A percentile compares a stretch with the other conserved stretches of the same genome.
Evolutionary conservation across 2,113 vertebrate species (phyloP).

Genomic region (Pyxicephalus adspersus): DNA sequence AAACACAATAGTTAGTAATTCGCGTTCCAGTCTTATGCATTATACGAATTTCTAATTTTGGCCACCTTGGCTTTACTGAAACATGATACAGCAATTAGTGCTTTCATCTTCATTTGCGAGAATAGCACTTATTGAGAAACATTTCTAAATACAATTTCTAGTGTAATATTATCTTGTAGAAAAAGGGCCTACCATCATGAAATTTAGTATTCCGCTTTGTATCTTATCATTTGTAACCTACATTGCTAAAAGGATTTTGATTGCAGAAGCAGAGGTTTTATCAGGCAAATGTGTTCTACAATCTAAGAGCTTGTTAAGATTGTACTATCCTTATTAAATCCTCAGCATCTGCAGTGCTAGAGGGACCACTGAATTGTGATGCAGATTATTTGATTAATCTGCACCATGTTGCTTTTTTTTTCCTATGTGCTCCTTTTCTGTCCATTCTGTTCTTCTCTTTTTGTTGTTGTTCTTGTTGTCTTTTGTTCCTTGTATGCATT

Average conservation of each 20-base stretch:
- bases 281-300: slow-evolving; percentile 48
- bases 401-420: slow-evolving; percentile 28
- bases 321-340: slow-evolving; percentile 50
- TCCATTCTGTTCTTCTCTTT: slow-evolving; percentile 4
- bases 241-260: slow-evolving; percentile 48
- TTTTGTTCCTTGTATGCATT: too few species aligned
- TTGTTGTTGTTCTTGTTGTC: too few species aligned
- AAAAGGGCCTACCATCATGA: slow-evolving; percentile 33
- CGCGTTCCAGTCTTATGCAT: too few species aligned
- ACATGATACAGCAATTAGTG: slow-evolving; percentile 36
- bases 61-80: background rate
- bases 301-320: slow-evolving; percentile 51
- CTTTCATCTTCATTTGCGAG: slow-evolving; percentile 38
- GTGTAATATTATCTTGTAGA: slow-evolving; percentile 29
- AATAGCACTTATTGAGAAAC: slow-evolving; percentile 22
- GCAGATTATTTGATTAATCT: slow-evolving; percentile 42
- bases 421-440: slow-evolving; percentile 20
- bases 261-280: slow-evolving; percentile 42
- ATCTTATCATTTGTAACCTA: slow-evolving; percentile 51
- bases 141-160: slow-evolving; percentile 38
- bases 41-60: too few species aligned
- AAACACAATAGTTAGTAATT: too few species aligned
- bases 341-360: slow-evolving; percentile 46
- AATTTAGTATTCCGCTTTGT: slow-evolving; percentile 36
- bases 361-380: slow-evolving; percentile 41